Percentiles rank a stretch among this genome's conserved stretches.
These are phyloP conservation scores for Drosophila recens DNA, from an alignment of 2,888 invertebrate species.

Conservation along the genomic window DNA sequence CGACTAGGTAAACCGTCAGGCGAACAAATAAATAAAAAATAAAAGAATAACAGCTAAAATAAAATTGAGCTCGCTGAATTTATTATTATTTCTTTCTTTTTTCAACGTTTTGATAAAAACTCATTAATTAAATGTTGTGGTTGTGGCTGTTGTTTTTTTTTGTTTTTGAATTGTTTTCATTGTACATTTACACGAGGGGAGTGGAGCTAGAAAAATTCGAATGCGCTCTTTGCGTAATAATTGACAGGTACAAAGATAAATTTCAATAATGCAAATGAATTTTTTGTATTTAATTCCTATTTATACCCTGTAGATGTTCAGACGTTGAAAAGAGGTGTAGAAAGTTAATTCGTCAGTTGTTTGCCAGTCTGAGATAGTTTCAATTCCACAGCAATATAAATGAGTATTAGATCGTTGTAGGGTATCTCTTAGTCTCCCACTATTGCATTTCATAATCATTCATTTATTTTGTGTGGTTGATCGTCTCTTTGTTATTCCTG, in stretches of 20 bases:
- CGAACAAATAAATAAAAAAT: slow-evolving; percentile 25
- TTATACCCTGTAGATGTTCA: not conserved
- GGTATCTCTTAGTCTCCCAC: slow-evolving; percentile 14
- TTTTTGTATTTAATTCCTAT: slow-evolving; percentile 23
- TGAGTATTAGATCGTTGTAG: not conserved
- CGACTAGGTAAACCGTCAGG: slow-evolving; percentile 31
- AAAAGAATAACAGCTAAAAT: slow-evolving; percentile 12
- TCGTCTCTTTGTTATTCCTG: not conserved
- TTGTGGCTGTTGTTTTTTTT: slow-evolving; percentile 36
- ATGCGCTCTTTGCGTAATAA: slow-evolving; percentile 35
- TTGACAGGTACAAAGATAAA: slow-evolving; percentile 18
- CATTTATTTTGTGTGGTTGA: slow-evolving; percentile 29
- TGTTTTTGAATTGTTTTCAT: slow-evolving; percentile 41
- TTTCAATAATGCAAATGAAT: slow-evolving; percentile 45
- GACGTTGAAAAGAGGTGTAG: too few relatives aligned
- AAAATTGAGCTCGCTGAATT: slow-evolving; percentile 30
- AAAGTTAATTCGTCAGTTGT: not conserved
- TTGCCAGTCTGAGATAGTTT: too few relatives aligned
- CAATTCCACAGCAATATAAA: too few relatives aligned
- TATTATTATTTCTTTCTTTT: slow-evolving; percentile 44
- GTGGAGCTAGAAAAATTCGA: not conserved
- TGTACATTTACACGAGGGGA: slow-evolving; percentile 40
- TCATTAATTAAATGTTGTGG: slow-evolving; percentile 67
- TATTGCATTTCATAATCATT: slow-evolving; percentile 26
- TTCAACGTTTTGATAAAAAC: slow-evolving; percentile 48